Evolutionary conservation across 2,113 vertebrate genomes (phyloP).

Genomic region (Astur gentilis): DNA sequence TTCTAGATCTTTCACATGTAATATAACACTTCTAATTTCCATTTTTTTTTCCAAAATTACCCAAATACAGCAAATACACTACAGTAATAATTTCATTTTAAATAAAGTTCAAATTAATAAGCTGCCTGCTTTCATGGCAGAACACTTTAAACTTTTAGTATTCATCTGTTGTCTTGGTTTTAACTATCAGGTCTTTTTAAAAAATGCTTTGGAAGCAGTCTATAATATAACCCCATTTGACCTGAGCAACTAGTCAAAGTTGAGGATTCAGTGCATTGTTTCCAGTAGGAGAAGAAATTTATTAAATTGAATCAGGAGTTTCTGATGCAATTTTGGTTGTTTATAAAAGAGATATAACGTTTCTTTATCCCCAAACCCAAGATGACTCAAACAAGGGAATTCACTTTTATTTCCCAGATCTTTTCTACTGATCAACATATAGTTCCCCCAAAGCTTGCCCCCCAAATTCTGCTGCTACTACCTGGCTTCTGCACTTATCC

Average conservation of each 20-base stretch:
- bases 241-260: neutral
- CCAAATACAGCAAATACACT: neutral
- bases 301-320: neutral
- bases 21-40: constrained; percentile 8
- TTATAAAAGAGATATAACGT: neutral
- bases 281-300: neutral
- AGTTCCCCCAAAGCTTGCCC: neutral
- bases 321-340: neutral
- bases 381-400: neutral
- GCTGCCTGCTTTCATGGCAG: neutral
- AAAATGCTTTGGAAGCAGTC: neutral
- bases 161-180: neutral
- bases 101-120: constrained; percentile 37
- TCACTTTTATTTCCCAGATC: neutral
- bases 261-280: neutral
- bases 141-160: neutral
- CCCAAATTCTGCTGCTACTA: neutral
- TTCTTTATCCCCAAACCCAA: neutral
- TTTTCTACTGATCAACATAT: neutral
- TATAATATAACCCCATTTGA: neutral
- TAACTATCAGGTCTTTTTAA: neutral
- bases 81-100: neutral
- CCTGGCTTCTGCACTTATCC: neutral
- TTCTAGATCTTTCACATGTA: constrained; percentile 38
- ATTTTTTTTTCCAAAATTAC: constrained; percentile 42